Percentiles rank a stretch among this genome's conserved stretches.
phyloP scores from a whole-genome alignment of 2,113 vertebrate genomes.

The Numenius arquata region DNA sequence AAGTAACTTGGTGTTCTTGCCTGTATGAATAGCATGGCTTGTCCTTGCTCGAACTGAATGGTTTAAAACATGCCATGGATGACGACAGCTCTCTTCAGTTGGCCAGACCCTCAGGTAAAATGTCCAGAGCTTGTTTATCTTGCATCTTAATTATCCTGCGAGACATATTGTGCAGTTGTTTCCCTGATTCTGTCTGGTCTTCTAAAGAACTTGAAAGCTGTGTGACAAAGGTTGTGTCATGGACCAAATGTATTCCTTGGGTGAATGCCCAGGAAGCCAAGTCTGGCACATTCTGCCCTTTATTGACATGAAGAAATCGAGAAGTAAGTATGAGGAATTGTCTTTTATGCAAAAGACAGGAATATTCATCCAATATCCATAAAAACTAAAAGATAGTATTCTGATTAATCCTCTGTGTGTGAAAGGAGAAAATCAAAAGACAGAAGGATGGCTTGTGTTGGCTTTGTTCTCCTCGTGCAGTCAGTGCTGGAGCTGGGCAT shows the following conservation, averaged over 20 bases:
- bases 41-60: neutral
- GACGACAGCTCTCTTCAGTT: neutral
- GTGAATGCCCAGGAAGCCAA: neutral
- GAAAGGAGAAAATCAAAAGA: neutral
- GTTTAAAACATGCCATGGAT: neutral
- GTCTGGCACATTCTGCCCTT: neutral
- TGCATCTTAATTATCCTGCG: neutral
- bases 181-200: neutral
- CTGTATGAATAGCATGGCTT: neutral
- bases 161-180: neutral
- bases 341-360: neutral
- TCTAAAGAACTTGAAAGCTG: neutral
- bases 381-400: neutral
- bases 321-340: neutral
- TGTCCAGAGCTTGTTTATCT: neutral
- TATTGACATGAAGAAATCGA: neutral
- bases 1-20: neutral
- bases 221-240: neutral
- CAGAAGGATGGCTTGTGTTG: neutral
- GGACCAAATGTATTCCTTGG: neutral
- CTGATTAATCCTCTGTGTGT: neutral
- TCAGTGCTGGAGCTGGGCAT: neutral
- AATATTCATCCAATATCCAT: neutral
- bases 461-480: conserved; percentile 16
- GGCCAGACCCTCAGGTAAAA: conserved; percentile 3